A percentile compares a stretch with the other conserved stretches of the same genome.
Evolutionary conservation across 2,113 vertebrate species (phyloP).

Genomic region (Potamarius usumacintae): DNA sequence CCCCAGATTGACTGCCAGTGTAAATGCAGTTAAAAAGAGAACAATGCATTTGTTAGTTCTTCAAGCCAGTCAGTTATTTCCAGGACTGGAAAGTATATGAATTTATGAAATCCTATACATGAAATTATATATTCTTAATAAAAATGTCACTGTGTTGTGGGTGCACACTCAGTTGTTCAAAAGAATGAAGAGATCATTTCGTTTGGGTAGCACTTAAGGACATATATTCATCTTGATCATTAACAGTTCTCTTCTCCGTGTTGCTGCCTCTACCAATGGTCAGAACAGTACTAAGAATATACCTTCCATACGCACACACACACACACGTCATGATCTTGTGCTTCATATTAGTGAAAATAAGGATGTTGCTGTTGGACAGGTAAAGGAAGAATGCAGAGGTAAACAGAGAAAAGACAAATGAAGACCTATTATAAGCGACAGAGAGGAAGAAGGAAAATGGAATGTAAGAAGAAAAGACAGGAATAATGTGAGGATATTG

Average conservation of each 20-base stretch:
- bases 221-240: background rate
- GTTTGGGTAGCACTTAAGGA: background rate
- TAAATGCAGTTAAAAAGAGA: background rate
- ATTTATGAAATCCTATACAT: background rate
- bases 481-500: background rate
- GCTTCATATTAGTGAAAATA: background rate
- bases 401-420: background rate
- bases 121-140: background rate
- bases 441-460: slow-evolving; percentile 1
- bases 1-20: background rate
- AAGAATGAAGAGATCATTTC: background rate
- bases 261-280: background rate
- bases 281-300: no score
- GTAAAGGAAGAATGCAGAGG: background rate
- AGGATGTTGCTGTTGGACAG: background rate
- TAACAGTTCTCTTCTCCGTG: background rate
- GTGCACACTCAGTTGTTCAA: background rate
- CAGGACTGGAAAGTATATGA: background rate
- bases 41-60: background rate
- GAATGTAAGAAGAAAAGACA: background rate
- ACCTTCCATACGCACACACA: background rate
- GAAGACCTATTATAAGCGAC: background rate
- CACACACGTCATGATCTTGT: background rate
- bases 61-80: background rate
- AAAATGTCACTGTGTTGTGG: background rate